Evolutionary conservation across 2,113 vertebrate genomes (phyloP), one percentile per base, ranked within the genome.

Genomic region (Coreoperca whiteheadi): DNA sequence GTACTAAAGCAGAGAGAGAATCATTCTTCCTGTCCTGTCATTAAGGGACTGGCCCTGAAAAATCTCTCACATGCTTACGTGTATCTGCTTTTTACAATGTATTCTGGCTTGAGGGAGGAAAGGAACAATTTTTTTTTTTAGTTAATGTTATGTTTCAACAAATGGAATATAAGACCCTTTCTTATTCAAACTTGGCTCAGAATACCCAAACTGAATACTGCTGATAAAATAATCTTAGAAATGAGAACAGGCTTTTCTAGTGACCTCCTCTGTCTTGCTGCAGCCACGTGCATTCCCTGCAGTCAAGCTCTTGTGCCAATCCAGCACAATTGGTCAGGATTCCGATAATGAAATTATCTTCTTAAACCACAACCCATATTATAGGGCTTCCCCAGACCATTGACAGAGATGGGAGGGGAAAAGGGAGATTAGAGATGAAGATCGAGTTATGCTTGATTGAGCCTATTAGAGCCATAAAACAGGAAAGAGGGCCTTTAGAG

Each of bases 391-490:
- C 79, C 77, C 74, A 56, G 43, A 68, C 60, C 77, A 41, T 67
- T 87, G 79, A 66, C 51, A 39, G 71, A 78, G 75, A 83, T 74
- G 74, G 39, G 39, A 78, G 67, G 57, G 61, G 43, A 83, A 50
- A 75, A 37, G 64, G 57, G 48, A 70, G 53, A 79, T 34, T 80
- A 54, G 50, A 69, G 64, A 64, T 66, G 83, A 77, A 59, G 54
- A 80, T 91, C 21, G 39, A 72, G 88, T 93, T 89, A 76, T 86
- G 10, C 73, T 80, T 65, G 73, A 93, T 88, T 90, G 83, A 79
- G 84, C 68, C 81, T 73, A 78, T 90, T 91, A 86, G 54, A 63
- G 82, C 68, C 54, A 83, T 84, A 69, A 77, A 84, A 85, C 81
- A 69, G 89, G 87, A 90, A 92, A 83, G 66, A 60, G 66, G 30